phyloP scores from a whole-genome alignment of 2,797 vertebrate species.

The Lates japonicus region DNA sequence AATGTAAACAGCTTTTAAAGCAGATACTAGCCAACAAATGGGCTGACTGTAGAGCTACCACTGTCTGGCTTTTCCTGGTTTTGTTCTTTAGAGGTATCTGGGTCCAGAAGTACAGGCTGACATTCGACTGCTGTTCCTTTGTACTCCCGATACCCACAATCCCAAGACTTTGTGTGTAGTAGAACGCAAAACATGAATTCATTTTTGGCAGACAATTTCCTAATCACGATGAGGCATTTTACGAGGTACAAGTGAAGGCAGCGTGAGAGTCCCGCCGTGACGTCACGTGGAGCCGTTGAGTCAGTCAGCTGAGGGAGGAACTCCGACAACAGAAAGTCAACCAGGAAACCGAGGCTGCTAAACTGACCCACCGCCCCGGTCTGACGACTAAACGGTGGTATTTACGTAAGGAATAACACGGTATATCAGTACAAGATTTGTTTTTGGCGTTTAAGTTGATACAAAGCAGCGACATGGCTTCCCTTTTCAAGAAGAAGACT shows the following conservation, averaged over 20 bases:
- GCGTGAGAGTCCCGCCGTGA: constrained; percentile 68
- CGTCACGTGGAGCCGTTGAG: constrained; percentile 75
- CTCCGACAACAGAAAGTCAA: constrained; percentile 68
- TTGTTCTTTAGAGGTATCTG: background rate
- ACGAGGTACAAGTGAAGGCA: constrained; percentile 41
- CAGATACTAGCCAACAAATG: background rate
- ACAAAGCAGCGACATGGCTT: constrained; percentile 87
- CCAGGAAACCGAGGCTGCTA: constrained; percentile 78
- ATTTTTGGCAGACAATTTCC: background rate
- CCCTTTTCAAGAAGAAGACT: constrained; percentile 97
- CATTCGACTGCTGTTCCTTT: background rate
- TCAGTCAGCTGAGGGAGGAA: constrained; percentile 79
- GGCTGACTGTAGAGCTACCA: background rate
- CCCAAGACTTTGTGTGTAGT: background rate
- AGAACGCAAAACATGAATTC: background rate
- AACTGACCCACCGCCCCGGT: constrained; percentile 42
- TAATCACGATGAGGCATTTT: fast-evolving
- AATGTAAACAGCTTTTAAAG: background rate
- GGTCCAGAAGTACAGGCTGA: background rate
- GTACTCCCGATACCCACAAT: background rate
- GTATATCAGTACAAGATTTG: constrained; percentile 6
- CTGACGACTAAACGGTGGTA: constrained; percentile 34
- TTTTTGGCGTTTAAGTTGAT: constrained; percentile 24
- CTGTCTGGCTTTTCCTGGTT: background rate
- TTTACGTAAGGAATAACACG: background rate